These are phyloP conservation scores for Forbesichthys papilliferus DNA, from an alignment of 2,113 vertebrate species.

Conservation along the genomic window DNA sequence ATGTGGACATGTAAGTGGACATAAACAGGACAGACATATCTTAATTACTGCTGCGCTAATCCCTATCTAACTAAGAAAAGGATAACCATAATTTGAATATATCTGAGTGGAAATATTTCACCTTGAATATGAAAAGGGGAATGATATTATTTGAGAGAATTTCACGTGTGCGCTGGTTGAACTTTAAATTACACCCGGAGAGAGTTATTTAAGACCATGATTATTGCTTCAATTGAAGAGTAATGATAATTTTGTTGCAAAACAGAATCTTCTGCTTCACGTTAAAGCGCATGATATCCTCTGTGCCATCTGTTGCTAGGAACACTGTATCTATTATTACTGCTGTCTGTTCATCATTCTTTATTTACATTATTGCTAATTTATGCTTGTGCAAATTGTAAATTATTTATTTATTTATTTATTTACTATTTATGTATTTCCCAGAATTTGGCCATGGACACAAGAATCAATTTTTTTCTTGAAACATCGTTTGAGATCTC, in stretches of 20 bases:
- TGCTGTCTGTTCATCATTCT: neutral
- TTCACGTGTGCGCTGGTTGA: neutral
- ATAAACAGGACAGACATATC: neutral
- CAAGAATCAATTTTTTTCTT: constrained; percentile 1
- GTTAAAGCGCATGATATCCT: neutral
- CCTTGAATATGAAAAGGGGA: constrained; percentile 13
- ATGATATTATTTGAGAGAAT: neutral
- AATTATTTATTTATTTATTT: neutral
- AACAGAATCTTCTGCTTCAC: neutral
- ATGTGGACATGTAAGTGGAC: constrained; percentile 67
- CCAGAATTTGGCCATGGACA: constrained; percentile 36
- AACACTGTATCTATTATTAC: neutral
- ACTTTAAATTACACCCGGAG: neutral
- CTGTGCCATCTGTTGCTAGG: neutral
- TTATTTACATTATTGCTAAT: neutral
- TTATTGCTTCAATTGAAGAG: neutral
- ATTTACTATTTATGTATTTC: neutral
- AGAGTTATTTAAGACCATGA: neutral
- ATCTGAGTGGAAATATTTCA: constrained; percentile 5
- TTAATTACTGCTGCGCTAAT: neutral
- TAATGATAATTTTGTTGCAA: neutral
- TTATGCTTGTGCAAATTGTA: neutral
- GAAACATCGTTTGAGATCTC: neutral
- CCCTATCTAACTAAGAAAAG: too few relatives aligned
- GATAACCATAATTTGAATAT: neutral